Base-by-base conservation (phyloP, 2,113 vertebrate genomes). In the Pluvianellus socialis region DNA sequence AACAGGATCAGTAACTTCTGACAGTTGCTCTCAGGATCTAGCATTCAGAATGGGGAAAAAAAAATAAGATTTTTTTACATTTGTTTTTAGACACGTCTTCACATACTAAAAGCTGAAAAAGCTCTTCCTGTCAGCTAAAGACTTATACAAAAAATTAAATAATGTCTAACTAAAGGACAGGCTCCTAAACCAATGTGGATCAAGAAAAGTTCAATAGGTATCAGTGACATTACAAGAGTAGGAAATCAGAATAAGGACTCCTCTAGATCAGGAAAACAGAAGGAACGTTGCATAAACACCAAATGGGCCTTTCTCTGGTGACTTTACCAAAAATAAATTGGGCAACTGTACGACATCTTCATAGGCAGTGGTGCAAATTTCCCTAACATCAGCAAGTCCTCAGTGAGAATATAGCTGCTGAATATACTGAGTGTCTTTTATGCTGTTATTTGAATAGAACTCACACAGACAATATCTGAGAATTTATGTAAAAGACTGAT, bases 401-500 rank as follows among this genome's bases (percentile, higher is more conserved):
- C 79, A 91, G 66, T 76, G 84, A 97, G 95, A 95, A 94, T 81
- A 95, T 91, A 94, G 86, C 76, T 97, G 85, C 81, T 96, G 96
- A 95, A 94, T 91, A 91, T 90, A 92, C 81, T 6, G 89, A 94
- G 76, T 71, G 63, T 62, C 81, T 93, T 96, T 96, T 93, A 89
- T 89, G 91, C 91, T 92, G 91, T 82, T 95, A 88, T 91, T 76
- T 97, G 89, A 94, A 94, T 92, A 92, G 93, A 94, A 96, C 86
- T 77, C 84, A 90, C 80, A 97, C 27, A 94, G 80, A 96, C 89
- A 96, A 83, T 96, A 96, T 94, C 95, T 83, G 94, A 94, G 92
- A 95, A 96, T 95, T 93, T 90, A 96, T 95, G 93, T 96, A 96
- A 97, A 95, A 94, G 92, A 93, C 79, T 84, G 93, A 97, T 92